Base-by-base conservation (phyloP, 2,888 invertebrate genomes). In the Lydus trimaculatus region DNA sequence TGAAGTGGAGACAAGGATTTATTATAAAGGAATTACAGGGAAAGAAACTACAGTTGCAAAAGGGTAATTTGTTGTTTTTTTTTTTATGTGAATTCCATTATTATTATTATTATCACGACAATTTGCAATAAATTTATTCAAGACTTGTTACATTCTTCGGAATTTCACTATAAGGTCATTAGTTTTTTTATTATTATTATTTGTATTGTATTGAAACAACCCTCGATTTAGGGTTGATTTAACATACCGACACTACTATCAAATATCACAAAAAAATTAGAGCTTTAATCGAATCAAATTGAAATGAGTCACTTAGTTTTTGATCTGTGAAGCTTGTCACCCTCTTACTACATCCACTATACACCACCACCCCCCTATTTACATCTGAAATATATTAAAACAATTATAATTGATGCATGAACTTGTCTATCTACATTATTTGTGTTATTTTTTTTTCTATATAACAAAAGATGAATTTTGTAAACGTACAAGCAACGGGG, bases 1-100 rank as follows among this genome's bases (percentile, higher is more conserved):
- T 3, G 92, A 93, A 80, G 84, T 89, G 73, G 92, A 93, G 81
- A 88, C 88, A 15, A 84, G 91, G 65, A 86, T 92, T 65, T 89
- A 88, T 81, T 90, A 84, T 78, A 87, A 89, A 71, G 91, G 91
- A 8, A 84, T 92, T 48, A 88, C 88, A 15, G 92, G 91, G 48
- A 91, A 91, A 80, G 91, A 92, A 82, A 91, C 91, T 0, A 88
- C 87, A 59, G 89, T 90, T 58, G 87, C 86, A 6, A 85, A 87
- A 73, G 87, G 88, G 90, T 89, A 80, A 88, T 88, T 56, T 48
- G 17, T 7, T 48, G 0, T 48, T 48, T 1, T 17, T 48, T 48
- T 2, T 20, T 5, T n/a, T 5, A 39, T 39, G 15, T n/a, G n/a
- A n/a, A n/a, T n/a, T n/a, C n/a, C n/a, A 43, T 17, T 17, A 43